Percentiles rank a stretch among this genome's conserved stretches.
These are phyloP conservation scores for Lypha dubia DNA, from an alignment of 2,888 invertebrate genomes.

Conservation along the genomic window DNA sequence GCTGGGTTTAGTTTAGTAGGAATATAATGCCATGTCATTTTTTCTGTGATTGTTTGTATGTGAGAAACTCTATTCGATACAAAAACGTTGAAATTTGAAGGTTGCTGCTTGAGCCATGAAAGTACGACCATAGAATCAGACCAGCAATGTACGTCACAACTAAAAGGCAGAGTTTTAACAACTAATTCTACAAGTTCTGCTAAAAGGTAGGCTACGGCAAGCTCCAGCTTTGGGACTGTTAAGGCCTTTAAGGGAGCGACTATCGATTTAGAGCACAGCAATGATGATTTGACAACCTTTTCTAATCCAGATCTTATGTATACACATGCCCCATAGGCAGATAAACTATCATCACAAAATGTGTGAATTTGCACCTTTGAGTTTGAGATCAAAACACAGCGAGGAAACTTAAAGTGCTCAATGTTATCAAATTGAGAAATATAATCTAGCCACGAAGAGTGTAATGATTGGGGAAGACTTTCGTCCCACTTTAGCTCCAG, in stretches of 20 bases:
- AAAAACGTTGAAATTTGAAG: too few species aligned
- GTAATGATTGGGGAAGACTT: slow-evolving; percentile 4
- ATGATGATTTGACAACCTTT: neutral
- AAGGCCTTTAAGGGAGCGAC: slow-evolving; percentile 19
- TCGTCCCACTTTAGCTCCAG: too few species aligned
- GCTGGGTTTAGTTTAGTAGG: slow-evolving; percentile 39
- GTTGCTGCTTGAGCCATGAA: too few species aligned
- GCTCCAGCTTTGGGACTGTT: slow-evolving; percentile 12
- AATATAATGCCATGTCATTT: too few species aligned
- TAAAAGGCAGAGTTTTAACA: too few species aligned
- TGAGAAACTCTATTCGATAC: too few species aligned
- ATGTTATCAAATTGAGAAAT: slow-evolving; percentile 25
- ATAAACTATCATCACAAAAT: slow-evolving; percentile 41
- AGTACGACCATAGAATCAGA: too few species aligned
- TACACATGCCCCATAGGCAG: slow-evolving; percentile 37
- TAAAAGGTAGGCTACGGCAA: too few species aligned
- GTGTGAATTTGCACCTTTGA: slow-evolving; percentile 59
- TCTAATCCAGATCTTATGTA: slow-evolving; percentile 42
- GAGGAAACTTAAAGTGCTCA: slow-evolving; percentile 7
- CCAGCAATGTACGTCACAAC: too few species aligned
- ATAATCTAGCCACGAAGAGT: neutral
- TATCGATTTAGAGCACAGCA: slow-evolving; percentile 61
- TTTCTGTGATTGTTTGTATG: too few species aligned
- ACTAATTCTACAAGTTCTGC: too few species aligned
- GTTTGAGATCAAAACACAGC: neutral